Conservation (phyloP, 2,797 vertebrate species). For the Nyctalus aviator region DNA sequence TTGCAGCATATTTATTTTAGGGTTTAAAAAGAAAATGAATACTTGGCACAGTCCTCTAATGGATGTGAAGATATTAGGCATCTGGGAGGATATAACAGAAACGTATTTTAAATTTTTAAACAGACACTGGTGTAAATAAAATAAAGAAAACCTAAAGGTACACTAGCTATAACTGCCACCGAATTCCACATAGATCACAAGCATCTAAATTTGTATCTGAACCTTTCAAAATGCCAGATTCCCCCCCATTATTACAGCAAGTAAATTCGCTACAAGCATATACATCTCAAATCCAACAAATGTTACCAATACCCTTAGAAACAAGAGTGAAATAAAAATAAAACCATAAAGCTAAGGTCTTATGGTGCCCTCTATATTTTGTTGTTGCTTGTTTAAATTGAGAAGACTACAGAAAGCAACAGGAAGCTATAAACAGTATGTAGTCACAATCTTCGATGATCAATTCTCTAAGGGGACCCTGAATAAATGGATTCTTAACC, state of each 20-base stretch:
- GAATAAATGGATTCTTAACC: constrained; percentile 73
- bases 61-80: constrained; percentile 38
- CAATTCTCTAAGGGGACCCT: constrained; percentile 58
- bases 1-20: constrained; percentile 49
- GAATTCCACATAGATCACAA: background rate
- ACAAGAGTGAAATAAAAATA: constrained; percentile 59
- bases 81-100: constrained; percentile 47
- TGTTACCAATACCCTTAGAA: constrained; percentile 29
- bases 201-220: background rate
- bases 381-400: constrained; percentile 65
- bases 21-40: constrained; percentile 58
- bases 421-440: constrained; percentile 68
- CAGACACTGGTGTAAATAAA: constrained; percentile 45
- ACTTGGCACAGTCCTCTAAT: constrained; percentile 54
- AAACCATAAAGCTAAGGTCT: constrained; percentile 34
- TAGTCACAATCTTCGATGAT: constrained; percentile 64
- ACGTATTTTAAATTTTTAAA: constrained; percentile 18
- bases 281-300: constrained; percentile 54
- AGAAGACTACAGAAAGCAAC: constrained; percentile 65
- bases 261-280: constrained; percentile 26
- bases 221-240: constrained; percentile 4
- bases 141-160: constrained; percentile 57
- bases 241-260: background rate
- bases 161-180: constrained; percentile 7
- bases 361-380: constrained; percentile 16